Evolutionary conservation across 1,140 invertebrate species (phyloP), one percentile per base, ranked within the genome.

Genomic region (Trichoplusia ni): DNA sequence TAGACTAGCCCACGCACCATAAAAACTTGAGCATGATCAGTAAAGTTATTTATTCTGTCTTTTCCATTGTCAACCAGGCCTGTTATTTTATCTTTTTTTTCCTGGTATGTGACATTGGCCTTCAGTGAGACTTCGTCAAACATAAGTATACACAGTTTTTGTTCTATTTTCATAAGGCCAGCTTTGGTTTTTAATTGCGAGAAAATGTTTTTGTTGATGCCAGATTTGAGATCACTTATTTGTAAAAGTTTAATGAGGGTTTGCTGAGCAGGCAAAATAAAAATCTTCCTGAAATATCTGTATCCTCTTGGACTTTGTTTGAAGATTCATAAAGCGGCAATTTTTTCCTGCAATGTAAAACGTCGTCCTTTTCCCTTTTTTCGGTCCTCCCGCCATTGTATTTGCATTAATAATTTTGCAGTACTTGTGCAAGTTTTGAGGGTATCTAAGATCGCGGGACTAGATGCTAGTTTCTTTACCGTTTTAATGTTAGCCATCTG

Each of bases 321-420:
- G 13, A 71, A 61, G 16, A 80, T 46, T n/a, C 61, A 46, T 23
- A 80, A 33, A 18, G 70, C 61, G 9, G 71, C 23, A 58, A 75
- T 64, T 70, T 77, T 77, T 53, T 77, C 77, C 8, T 73, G 19
- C 16, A 71, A 6, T 6, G 49, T 66, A 59, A 63, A 79, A 11
- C 74, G 27, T 21, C 77, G 59, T 4, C 62, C 69, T 38, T 40
- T 40, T 19, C 19, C 18, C 14, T 40, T 40, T 40, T 19, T 40
- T n/a, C 11, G 33, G 33, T 35, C 33, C 33, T 35, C 33, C 11
- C 33, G 33, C 4, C 33, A 35, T 35, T 35, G 33, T 13, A 35
- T 35, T 11, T 13, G 9, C 11, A 35, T 35, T 35, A 35, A n/a
- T 35, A 11, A 35, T 35, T 35, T 35, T 9, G 7, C 33, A 2